These are phyloP conservation scores for Tachina lurida DNA, from an alignment of 2,888 invertebrate genomes.

Conservation along the genomic window DNA sequence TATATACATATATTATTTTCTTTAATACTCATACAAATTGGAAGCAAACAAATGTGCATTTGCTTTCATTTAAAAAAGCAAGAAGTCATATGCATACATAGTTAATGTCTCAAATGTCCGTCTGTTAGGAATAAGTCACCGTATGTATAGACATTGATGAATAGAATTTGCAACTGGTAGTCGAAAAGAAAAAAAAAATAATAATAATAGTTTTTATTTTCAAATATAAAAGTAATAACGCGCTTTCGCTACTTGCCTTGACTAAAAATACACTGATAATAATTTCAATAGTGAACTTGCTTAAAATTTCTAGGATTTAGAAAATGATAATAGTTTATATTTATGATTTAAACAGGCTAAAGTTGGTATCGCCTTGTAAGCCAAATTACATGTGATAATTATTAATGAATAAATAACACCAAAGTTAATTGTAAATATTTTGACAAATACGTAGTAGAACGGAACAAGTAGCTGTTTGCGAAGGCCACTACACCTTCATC, in stretches of 20 bases:
- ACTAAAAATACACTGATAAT: constrained; percentile 37
- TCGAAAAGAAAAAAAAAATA: constrained; percentile 4
- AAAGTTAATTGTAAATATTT: too few species aligned
- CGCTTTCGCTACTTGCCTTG: constrained; percentile 60
- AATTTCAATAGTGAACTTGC: too few species aligned
- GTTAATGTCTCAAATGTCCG: constrained; percentile 23
- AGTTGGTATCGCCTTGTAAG: too few species aligned
- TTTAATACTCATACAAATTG: constrained; percentile 25
- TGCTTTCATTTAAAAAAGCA: constrained; percentile 47
- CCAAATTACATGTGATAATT: too few species aligned
- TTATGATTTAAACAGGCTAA: too few species aligned
- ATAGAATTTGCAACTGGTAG: constrained; percentile 31
- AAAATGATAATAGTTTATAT: too few species aligned
- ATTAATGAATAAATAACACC: too few species aligned
- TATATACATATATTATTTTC: constrained; percentile 49
- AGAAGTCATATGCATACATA: constrained; percentile 32
- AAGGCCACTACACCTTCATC: too few species aligned
- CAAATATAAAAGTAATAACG: constrained; percentile 48
- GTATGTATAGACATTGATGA: neutral
- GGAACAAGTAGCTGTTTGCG: too few species aligned
- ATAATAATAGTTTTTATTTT: constrained; percentile 33
- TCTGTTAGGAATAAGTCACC: constrained; percentile 25
- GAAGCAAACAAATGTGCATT: constrained; percentile 34
- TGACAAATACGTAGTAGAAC: too few species aligned
- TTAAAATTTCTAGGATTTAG: too few species aligned